Percentiles rank a stretch among this genome's conserved stretches.
Conservation (phyloP, 37 sponge, comb jelly and placozoan species). For the Tethya wilhelma region DNA sequence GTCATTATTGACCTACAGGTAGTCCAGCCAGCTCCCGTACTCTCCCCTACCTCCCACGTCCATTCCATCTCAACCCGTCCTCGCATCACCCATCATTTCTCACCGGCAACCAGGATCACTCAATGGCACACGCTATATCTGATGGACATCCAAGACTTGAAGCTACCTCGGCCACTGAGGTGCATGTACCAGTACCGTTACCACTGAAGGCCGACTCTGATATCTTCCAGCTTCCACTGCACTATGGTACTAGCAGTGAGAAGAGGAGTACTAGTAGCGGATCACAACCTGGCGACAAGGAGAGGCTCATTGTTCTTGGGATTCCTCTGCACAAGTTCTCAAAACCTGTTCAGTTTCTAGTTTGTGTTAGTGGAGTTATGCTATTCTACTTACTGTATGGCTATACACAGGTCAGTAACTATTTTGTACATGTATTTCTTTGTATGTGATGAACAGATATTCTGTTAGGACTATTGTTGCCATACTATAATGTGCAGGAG, state of each 20-base stretch:
- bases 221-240: background rate
- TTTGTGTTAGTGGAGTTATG: slow-evolving; percentile 51
- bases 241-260: background rate
- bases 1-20: no score
- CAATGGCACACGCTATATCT: no score
- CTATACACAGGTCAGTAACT: slow-evolving; percentile 62
- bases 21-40: no score
- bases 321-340: slow-evolving; percentile 52
- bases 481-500: slow-evolving; percentile 47
- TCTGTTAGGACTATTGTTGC: no score
- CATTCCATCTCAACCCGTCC: no score
- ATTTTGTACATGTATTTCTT: background rate
- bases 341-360: slow-evolving; percentile 32
- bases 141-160: no score
- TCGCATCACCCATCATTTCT: no score
- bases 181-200: no score
- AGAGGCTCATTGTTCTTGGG: slow-evolving; percentile 13
- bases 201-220: no score
- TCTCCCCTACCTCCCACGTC: no score
- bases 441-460: background rate
- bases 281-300: background rate
- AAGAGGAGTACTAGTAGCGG: background rate
- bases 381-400: slow-evolving; percentile 79
- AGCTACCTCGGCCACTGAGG: no score
- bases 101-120: no score